Conservation (phyloP, 2,113 vertebrate genomes). For the Todiramphus chloris region DNA sequence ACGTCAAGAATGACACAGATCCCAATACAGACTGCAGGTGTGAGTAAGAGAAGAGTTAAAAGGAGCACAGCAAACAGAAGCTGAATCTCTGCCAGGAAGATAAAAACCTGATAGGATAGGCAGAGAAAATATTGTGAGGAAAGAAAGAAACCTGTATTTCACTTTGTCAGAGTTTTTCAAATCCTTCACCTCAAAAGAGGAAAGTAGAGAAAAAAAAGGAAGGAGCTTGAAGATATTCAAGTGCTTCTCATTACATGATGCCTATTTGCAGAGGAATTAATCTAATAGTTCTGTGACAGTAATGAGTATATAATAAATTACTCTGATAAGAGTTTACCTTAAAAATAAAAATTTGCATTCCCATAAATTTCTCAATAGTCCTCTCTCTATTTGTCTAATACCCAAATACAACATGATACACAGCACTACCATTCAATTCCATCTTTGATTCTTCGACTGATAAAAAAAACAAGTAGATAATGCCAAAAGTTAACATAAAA, state of each 20-base stretch:
- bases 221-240: not conserved
- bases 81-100: not conserved
- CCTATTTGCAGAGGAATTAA: not conserved
- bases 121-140: not conserved
- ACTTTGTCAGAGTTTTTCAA: not conserved
- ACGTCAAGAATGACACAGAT: not conserved
- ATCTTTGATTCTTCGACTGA: not conserved
- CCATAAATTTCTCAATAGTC: not conserved
- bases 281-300: not conserved
- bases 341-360: not conserved
- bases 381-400: not conserved
- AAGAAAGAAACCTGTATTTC: not conserved
- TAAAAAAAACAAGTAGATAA: not conserved
- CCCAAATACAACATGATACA: not conserved
- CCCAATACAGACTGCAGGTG: not conserved
- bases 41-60: not conserved
- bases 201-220: not conserved
- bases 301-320: not conserved
- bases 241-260: not conserved
- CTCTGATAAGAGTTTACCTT: not conserved
- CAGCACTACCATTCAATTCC: not conserved
- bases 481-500: not conserved
- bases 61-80: not conserved
- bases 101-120: not conserved
- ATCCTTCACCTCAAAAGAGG: not conserved